Evolutionary conservation across 2,888 invertebrate genomes (phyloP).

Genomic region (Ceratothoa steindachneri): DNA sequence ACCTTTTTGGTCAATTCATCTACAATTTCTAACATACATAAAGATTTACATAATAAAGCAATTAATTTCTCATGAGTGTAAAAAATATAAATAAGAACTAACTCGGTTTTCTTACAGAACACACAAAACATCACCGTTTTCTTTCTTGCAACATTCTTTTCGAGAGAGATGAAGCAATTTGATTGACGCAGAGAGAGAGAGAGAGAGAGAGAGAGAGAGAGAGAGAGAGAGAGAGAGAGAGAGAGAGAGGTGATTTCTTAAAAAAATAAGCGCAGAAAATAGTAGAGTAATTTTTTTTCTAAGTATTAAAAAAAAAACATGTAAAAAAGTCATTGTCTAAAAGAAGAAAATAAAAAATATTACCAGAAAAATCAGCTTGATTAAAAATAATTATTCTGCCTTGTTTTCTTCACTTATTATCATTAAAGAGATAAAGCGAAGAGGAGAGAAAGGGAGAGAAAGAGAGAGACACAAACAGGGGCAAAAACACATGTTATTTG

Average conservation of each 20-base stretch:
- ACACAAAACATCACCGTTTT: not conserved
- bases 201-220: not conserved
- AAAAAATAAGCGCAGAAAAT: too few relatives aligned
- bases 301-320: too few relatives aligned
- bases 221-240: not conserved
- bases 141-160: not conserved
- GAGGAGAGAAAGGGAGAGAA: not conserved
- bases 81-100: not conserved
- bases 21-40: too few relatives aligned
- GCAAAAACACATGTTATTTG: not conserved
- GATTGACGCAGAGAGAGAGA: not conserved
- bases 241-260: too few relatives aligned
- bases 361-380: too few relatives aligned
- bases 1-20: too few relatives aligned
- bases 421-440: not conserved
- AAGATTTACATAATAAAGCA: not conserved
- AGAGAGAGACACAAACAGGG: too few relatives aligned
- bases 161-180: not conserved
- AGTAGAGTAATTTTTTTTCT: too few relatives aligned
- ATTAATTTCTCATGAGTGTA: not conserved
- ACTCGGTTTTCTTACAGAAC: not conserved
- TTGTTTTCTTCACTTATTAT: too few relatives aligned
- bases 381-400: too few relatives aligned
- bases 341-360: too few relatives aligned
- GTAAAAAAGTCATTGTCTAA: too few relatives aligned